phyloP scores from a whole-genome alignment of 2,888 invertebrate genomes.

The Ormyrus thymus region DNA sequence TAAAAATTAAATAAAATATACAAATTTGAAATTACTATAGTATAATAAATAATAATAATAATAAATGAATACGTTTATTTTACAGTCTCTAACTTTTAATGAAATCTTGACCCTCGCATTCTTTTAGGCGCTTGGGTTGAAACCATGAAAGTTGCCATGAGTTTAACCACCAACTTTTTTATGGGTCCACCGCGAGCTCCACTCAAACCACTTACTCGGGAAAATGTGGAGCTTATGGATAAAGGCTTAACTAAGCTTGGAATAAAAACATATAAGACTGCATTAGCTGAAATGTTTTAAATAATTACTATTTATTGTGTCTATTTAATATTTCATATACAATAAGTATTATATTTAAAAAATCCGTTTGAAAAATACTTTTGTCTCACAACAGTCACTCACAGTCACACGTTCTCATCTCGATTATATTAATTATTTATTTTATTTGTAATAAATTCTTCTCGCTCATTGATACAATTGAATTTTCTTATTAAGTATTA shows the following conservation, averaged over 20 bases:
- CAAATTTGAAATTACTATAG: background rate
- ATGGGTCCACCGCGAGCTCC: constrained; percentile 81
- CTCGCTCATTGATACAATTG: too few relatives aligned
- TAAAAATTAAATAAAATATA: constrained; percentile 54
- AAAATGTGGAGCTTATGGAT: constrained; percentile 71
- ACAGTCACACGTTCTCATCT: too few relatives aligned
- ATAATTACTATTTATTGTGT: background rate
- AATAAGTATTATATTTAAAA: background rate
- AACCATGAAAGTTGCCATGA: constrained; percentile 84
- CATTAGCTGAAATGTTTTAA: constrained; percentile 29
- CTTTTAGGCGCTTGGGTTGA: constrained; percentile 81
- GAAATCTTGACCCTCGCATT: constrained; percentile 50
- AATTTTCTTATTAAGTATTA: too few relatives aligned
- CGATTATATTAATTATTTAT: too few relatives aligned
- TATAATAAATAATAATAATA: background rate
- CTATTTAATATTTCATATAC: background rate
- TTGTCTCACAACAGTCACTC: too few relatives aligned
- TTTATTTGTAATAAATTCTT: too few relatives aligned
- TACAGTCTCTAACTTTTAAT: background rate
- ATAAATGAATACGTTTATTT: too few relatives aligned
- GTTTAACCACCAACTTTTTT: constrained; percentile 76
- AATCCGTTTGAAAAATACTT: too few relatives aligned
- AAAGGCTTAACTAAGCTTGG: constrained; percentile 63
- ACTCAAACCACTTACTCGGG: constrained; percentile 75
- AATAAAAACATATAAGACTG: constrained; percentile 48